Evolutionary conservation across 2,113 vertebrate species (phyloP).

Genomic region (Aphyosemion australe): DNA sequence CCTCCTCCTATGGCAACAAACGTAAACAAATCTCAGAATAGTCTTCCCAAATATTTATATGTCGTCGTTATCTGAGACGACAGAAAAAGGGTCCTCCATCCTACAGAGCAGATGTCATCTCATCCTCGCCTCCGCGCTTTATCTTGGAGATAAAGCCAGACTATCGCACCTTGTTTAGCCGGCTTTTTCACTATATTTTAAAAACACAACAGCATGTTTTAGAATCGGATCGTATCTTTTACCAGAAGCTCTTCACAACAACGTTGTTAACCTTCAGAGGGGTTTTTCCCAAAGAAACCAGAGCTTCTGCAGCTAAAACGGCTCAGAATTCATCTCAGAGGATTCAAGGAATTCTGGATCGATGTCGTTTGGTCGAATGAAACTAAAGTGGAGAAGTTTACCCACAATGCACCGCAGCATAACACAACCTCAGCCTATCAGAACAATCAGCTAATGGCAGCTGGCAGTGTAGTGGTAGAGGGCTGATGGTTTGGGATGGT

Average conservation of each 20-base stretch:
- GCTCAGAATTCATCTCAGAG: no score
- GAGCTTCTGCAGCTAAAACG: background rate
- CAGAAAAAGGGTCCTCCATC: background rate
- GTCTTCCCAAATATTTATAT: background rate
- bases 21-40: background rate
- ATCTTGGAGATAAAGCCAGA: background rate
- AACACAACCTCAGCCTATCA: no score
- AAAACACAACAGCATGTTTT: background rate
- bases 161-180: conserved; percentile 2
- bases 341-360: no score
- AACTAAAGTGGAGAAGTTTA: no score
- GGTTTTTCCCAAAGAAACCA: no score
- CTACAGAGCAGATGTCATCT: background rate
- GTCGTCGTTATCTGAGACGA: background rate
- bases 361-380: no score
- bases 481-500: no score
- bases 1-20: background rate
- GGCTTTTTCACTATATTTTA: background rate
- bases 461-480: no score
- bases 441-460: no score
- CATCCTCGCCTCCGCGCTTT: background rate
- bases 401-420: no score
- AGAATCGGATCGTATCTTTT: background rate
- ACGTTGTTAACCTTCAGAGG: no score
- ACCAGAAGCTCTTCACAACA: background rate